Evolutionary conservation across 2,113 vertebrate species (phyloP), one percentile per base, ranked within the genome.

Genomic region (Agapornis roseicollis): DNA sequence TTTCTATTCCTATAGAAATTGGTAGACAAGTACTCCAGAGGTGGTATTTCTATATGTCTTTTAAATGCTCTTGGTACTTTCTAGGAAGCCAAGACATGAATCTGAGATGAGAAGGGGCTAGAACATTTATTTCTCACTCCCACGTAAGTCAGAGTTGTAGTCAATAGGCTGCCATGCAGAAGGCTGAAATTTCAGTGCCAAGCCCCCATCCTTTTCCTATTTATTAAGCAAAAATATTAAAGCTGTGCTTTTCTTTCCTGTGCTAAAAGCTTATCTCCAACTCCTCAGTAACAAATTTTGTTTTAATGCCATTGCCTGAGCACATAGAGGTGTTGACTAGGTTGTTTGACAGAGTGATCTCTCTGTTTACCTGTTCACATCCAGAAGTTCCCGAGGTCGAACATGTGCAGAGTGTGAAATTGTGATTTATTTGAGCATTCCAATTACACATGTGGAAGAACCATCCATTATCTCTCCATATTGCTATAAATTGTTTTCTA

Each of bases 131-230:
- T 88, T 27, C 24, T 9, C 18, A 28, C 4, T 2, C 27, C 13
- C 18, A 11, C 0, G 0, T 35, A 37, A n/a, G 1, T 47, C 39
- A 74, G 69, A 73, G 20, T 8, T 33, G 17, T 19, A 77, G 39
- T 22, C 28, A 55, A 3, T 28, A 37, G 23, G 33, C 19, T 50
- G 22, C 28, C 44, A 14, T 7, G 1, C n/a, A n/a, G n/a, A n/a
- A n/a, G n/a, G n/a, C n/a, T 15, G 17, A 74, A 74, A 63, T 60
- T 4, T 89, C 8, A 33, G 31, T 44, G 69, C 8, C 31, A 31
- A 60, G 56, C 49, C 52, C 29, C 33, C 10, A 8, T 0, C 18
- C 22, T 61, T 80, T 74, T 29, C 17, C 27, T 39, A 4, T 80
- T 47, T 69, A 85, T 80, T 55, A 88, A 88, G 12, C 17, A 70